Evolutionary conservation across 2,797 vertebrate species (phyloP).

Genomic region (Periparus ater): DNA sequence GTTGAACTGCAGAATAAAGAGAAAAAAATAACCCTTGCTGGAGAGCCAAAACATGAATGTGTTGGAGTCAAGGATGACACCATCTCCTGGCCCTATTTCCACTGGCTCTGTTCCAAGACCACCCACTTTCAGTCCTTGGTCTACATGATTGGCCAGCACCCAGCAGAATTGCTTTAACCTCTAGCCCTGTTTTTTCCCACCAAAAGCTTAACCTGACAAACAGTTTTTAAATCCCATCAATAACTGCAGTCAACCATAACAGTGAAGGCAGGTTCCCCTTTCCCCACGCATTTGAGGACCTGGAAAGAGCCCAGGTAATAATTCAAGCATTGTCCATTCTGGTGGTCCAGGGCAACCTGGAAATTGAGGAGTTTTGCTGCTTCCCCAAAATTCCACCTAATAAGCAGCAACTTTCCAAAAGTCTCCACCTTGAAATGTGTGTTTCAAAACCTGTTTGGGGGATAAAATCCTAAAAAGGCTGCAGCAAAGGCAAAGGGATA

Average conservation of each 20-base stretch:
- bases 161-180: constrained; percentile 2
- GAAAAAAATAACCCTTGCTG: constrained; percentile 15
- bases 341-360: not conserved
- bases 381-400: not conserved
- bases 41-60: constrained; percentile 7
- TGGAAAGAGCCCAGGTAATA: not conserved
- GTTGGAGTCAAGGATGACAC: constrained; percentile 51
- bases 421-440: not conserved
- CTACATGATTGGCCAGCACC: not conserved
- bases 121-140: constrained; percentile 20
- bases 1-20: constrained; percentile 26
- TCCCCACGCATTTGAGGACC: not conserved
- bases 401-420: not conserved
- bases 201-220: not conserved
- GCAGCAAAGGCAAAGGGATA: not conserved
- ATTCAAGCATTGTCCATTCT: fast-evolving
- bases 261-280: not conserved
- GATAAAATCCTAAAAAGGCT: not conserved
- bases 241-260: constrained; percentile 29
- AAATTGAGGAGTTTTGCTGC: not conserved
- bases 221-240: not conserved
- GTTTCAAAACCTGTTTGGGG: not conserved
- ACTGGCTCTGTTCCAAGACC: constrained; percentile 46
- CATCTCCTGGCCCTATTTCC: constrained; percentile 18
- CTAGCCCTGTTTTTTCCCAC: not conserved